Base-by-base conservation (phyloP, 1,140 invertebrate species). In the Lepidotrigona ventralis region DNA sequence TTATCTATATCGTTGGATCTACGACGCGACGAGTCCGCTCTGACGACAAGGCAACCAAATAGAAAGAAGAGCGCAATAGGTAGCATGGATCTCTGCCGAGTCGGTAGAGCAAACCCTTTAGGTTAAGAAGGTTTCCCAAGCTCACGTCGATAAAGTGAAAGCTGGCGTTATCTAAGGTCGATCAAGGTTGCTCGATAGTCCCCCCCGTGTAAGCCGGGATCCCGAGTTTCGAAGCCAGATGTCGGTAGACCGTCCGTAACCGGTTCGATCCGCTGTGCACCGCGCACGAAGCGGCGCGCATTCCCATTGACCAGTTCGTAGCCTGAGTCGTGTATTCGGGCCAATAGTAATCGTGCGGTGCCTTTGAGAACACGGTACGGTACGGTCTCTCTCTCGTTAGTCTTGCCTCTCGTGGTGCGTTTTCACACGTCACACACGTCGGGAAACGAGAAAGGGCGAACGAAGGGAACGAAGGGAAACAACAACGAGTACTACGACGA, bases 261-360 rank as follows among this genome's bases (percentile, higher is more conserved):
- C 85, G 88, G 81, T 90, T 88, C 82, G 86, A 89, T 90, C 84
- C 86, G 80, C 84, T 84, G 79, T 84, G 21, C 73, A 91, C 86
- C 91, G 92, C 93, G 93, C 93, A 93, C 85, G 85, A 81, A 83
- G 73, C 75, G 85, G 84, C 89, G 93, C 93, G 93, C 93, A 94
- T 84, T 93, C 89, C 85, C 92, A 93, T 94, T 93, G 93, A 92
- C 91, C 88, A 91, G 88, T 72, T 68, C 14, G 84, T 85, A 76
- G 88, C 72, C 68, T 56, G 60, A 69, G 86, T 90, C 84, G 89
- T 81, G 75, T 73, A 86, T 86, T 87, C 85, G 82, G 80, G 88
- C 90, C 90, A 92, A 91, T 93, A 93, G 93, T 92, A 90, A 90
- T 91, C 91, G 87, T 89, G 91, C 91, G 90, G 90, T 92, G 90